Evolutionary conservation across 1,140 invertebrate genomes (phyloP).

Genomic region (Drosophila subobscura): DNA sequence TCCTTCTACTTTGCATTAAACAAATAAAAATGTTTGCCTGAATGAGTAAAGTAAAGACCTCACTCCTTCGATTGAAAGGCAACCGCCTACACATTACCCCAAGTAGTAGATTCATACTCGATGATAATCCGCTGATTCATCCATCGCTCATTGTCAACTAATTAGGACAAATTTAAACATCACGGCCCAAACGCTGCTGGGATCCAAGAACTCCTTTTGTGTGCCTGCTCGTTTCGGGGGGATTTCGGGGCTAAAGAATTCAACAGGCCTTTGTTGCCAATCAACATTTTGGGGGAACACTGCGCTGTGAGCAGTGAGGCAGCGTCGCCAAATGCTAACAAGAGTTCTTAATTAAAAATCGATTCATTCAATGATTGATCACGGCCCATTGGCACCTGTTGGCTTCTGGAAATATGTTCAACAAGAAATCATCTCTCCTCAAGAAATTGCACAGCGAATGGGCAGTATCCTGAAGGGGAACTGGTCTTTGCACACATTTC

Average conservation of each 20-base stretch:
- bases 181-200: conserved; percentile 50
- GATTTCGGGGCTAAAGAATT: conserved; percentile 58
- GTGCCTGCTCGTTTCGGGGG: conserved; percentile 7
- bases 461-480: conserved; percentile 39
- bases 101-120: background rate
- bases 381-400: conserved; percentile 83
- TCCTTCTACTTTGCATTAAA: background rate
- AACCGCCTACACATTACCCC: conserved; percentile 5
- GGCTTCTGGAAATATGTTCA: conserved; percentile 83
- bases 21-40: background rate
- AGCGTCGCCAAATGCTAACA: conserved; percentile 76
- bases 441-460: conserved; percentile 1
- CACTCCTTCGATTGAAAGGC: conserved; percentile 15
- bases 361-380: conserved; percentile 82
- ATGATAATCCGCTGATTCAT: conserved; percentile 64
- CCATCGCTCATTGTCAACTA: conserved; percentile 75
- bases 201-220: conserved; percentile 47
- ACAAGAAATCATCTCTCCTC: conserved; percentile 75
- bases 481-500: conserved; percentile 68
- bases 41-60: conserved; percentile 1
- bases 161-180: conserved; percentile 82
- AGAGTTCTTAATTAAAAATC: conserved; percentile 84
- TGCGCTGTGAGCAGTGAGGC: conserved; percentile 10
- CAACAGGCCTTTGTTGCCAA: conserved; percentile 73
- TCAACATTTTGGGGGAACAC: conserved; percentile 20